A percentile compares a stretch with the other conserved stretches of the same genome.
phyloP scores from a whole-genome alignment of 2,888 invertebrate species.

The Rugalucina vietnamica region DNA sequence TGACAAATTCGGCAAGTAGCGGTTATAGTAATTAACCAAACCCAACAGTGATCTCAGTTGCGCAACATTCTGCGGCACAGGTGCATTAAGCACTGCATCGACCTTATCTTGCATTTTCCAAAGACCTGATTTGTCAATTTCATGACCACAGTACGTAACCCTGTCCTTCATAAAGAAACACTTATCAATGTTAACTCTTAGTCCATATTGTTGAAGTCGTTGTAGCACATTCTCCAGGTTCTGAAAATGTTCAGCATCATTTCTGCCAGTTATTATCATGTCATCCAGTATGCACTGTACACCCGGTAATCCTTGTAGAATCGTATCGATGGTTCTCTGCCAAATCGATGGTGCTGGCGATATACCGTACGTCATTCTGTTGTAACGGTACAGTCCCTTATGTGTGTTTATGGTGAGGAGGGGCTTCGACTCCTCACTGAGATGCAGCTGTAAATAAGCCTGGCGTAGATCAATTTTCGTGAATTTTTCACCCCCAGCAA shows the following conservation, averaged over 20 bases:
- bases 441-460: constrained; percentile 16
- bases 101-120: constrained; percentile 46
- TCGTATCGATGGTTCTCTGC: too few species aligned
- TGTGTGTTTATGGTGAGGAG: too few species aligned
- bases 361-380: too few species aligned
- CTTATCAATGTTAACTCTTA: constrained; percentile 42
- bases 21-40: constrained; percentile 37
- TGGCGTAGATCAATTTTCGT: constrained; percentile 18
- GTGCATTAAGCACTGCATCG: constrained; percentile 34
- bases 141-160: constrained; percentile 46
- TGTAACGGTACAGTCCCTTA: too few species aligned
- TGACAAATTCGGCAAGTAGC: constrained; percentile 34
- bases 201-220: too few species aligned
- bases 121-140: constrained; percentile 34
- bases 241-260: too few species aligned
- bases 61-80: constrained; percentile 33
- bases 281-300: too few species aligned
- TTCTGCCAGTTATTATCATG: too few species aligned
- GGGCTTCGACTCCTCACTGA: constrained; percentile 9
- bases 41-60: constrained; percentile 35
- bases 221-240: too few species aligned
- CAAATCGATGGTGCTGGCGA: too few species aligned
- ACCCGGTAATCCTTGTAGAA: too few species aligned
- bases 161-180: constrained; percentile 38
- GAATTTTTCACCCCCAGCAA: constrained; percentile 7